phyloP scores from a whole-genome alignment of 2,113 vertebrate species.

The Megaptera novaeangliae region DNA sequence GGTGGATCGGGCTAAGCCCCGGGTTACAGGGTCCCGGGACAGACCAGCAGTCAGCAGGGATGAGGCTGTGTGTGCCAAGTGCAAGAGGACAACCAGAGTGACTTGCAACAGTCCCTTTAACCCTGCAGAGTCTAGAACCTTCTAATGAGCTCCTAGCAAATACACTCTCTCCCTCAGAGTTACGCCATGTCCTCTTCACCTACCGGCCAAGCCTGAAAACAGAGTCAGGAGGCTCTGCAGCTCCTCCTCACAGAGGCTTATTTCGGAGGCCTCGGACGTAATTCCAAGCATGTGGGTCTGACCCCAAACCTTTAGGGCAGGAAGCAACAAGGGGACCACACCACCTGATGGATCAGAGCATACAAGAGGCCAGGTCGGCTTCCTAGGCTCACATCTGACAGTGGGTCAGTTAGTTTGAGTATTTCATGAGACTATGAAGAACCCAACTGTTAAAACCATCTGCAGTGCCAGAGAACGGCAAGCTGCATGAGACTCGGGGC shows the following conservation, averaged over 20 bases:
- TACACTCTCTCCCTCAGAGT: background rate
- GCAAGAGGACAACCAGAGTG: background rate
- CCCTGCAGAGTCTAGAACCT: background rate
- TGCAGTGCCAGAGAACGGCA: background rate
- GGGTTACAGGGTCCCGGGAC: background rate
- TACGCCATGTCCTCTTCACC: background rate
- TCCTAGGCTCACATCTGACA: background rate
- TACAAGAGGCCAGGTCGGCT: background rate
- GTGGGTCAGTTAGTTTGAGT: background rate
- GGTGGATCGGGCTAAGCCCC: background rate
- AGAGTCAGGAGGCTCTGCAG: background rate
- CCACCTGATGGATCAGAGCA: background rate
- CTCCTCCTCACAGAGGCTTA: background rate
- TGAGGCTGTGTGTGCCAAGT: background rate
- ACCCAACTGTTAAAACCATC: background rate
- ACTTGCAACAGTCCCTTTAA: background rate
- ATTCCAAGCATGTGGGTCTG: background rate
- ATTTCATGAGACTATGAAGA: background rate
- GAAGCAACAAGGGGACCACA: background rate
- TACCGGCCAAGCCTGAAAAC: background rate
- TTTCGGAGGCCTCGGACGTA: background rate
- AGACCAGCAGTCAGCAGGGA: background rate
- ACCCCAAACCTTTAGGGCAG: background rate
- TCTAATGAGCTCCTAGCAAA: background rate
- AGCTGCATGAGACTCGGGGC: fast-evolving